phyloP scores from a whole-genome alignment of 64 coral and sea anemone species.

The Actinia tenebrosa region DNA sequence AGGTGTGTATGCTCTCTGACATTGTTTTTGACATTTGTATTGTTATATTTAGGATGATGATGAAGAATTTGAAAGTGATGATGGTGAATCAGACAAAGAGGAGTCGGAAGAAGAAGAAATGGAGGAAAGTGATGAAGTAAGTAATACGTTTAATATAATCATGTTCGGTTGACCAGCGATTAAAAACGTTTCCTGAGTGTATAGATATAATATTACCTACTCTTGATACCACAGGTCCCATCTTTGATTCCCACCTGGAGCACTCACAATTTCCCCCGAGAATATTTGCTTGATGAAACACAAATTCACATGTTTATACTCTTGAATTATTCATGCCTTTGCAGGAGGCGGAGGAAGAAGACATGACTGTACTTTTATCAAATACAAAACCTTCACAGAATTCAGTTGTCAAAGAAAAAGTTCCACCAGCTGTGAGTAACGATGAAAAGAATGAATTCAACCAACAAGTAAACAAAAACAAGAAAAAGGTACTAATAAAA shows the following conservation, averaged over 20 bases:
- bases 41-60: slow-evolving; percentile 18
- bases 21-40: too few relatives aligned
- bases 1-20: too few relatives aligned
- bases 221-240: background rate
- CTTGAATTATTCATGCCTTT: background rate
- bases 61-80: slow-evolving; percentile 6
- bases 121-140: slow-evolving; percentile 51
- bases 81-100: slow-evolving; percentile 37
- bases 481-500: slow-evolving; percentile 33
- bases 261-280: too few relatives aligned
- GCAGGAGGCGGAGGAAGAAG: slow-evolving; percentile 18
- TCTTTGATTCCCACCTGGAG: too few relatives aligned
- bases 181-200: background rate
- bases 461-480: slow-evolving; percentile 47
- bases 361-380: slow-evolving; percentile 41
- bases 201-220: background rate
- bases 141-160: background rate
- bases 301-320: background rate
- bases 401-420: slow-evolving; percentile 11
- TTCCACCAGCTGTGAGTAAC: background rate
- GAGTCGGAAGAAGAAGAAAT: slow-evolving; percentile 53
- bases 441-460: slow-evolving; percentile 50
- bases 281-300: background rate
- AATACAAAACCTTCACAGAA: slow-evolving; percentile 18
- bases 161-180: too few relatives aligned